Percentiles rank a stretch among this genome's conserved stretches.
Conservation (phyloP, 2,113 vertebrate genomes). For the Epinephelus lanceolatus region DNA sequence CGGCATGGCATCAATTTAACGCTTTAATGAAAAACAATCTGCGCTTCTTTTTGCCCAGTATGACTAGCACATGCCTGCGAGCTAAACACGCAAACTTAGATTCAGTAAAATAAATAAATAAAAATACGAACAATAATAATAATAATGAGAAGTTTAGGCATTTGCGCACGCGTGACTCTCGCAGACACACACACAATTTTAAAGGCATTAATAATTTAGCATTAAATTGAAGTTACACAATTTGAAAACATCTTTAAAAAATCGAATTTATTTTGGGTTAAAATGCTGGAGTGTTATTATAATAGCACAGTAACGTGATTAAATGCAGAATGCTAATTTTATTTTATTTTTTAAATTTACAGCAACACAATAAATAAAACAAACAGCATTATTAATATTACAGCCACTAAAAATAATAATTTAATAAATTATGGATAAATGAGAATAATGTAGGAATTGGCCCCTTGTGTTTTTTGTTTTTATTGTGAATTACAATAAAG, state of each 20-base stretch:
- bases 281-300: conserved; percentile 17
- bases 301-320: neutral
- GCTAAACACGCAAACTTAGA: neutral
- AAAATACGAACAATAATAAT: neutral
- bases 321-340: conserved; percentile 1
- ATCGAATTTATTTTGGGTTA: neutral
- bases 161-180: neutral
- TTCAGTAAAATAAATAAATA: neutral
- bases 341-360: neutral
- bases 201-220: neutral
- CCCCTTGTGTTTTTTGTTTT: neutral
- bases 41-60: neutral
- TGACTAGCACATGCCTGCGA: neutral
- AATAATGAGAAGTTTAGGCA: conserved; percentile 5
- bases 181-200: neutral
- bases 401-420: neutral
- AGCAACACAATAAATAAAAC: neutral
- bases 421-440: conserved; percentile 16
- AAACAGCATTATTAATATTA: neutral
- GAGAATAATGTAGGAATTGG: neutral
- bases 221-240: neutral
- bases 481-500: neutral
- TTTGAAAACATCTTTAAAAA: neutral
- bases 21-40: neutral
- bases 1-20: conserved; percentile 4